Evolutionary conservation across 2,888 invertebrate species (phyloP).

Genomic region (Habroteleia sp.): DNA sequence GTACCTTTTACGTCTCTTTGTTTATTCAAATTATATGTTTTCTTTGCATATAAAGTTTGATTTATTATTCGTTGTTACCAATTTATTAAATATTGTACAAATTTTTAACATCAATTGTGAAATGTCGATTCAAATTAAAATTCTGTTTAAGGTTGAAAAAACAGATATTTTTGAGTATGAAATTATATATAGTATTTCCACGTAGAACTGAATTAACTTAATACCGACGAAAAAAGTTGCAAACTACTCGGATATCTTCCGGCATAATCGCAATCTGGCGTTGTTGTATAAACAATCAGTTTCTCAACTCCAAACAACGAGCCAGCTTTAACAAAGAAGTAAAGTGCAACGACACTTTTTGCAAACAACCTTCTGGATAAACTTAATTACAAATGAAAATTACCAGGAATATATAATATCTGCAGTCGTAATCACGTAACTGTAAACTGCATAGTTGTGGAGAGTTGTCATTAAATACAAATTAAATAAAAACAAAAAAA

Average conservation of each 20-base stretch:
- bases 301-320: constrained; percentile 27
- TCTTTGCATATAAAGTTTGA: too few relatives aligned
- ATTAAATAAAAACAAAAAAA: background rate
- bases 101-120: too few relatives aligned
- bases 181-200: too few relatives aligned
- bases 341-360: constrained; percentile 51
- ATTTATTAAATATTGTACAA: too few relatives aligned
- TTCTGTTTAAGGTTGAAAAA: too few relatives aligned
- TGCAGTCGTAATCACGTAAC: constrained; percentile 23
- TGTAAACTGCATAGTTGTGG: constrained; percentile 17
- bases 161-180: too few relatives aligned
- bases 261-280: constrained; percentile 10
- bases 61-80: too few relatives aligned
- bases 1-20: too few relatives aligned
- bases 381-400: constrained; percentile 14
- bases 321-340: constrained; percentile 44
- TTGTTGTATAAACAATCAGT: constrained; percentile 30
- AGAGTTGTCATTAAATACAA: constrained; percentile 8
- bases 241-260: constrained; percentile 22
- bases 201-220: too few relatives aligned
- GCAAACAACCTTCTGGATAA: constrained; percentile 25
- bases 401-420: constrained; percentile 32
- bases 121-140: too few relatives aligned
- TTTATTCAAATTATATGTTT: too few relatives aligned
- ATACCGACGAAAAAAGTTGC: background rate